Conservation (phyloP, 2,113 vertebrate genomes). For the Pagrus major region DNA sequence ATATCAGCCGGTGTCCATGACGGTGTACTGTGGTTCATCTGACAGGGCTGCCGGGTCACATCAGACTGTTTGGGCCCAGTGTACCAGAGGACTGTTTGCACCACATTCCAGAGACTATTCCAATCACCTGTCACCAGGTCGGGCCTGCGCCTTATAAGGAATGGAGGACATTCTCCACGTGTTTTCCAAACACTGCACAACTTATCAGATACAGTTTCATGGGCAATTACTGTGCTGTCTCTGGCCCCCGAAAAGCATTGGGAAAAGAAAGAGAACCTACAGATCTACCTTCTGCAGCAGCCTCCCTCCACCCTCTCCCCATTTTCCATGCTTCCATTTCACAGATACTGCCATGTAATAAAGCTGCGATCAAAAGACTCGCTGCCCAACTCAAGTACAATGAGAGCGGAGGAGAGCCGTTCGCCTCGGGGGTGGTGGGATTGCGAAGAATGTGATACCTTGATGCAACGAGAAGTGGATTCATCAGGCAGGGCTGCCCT, state of each 20-base stretch:
- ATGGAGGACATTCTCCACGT: constrained; percentile 75
- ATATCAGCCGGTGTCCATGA: background rate
- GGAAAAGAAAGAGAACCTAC: constrained; percentile 4
- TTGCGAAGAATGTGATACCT: constrained; percentile 63
- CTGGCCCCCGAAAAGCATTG: constrained; percentile 39
- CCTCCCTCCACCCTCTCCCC: constrained; percentile 29
- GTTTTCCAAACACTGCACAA: constrained; percentile 78
- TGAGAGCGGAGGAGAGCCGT: constrained; percentile 27
- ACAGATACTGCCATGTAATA: constrained; percentile 65
- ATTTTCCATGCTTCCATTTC: constrained; percentile 65
- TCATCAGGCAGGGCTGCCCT: constrained; percentile 36
- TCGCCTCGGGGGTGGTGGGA: constrained; percentile 48
- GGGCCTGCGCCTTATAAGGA: constrained; percentile 81
- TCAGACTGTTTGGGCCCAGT: background rate
- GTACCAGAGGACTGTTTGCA: constrained; percentile 55
- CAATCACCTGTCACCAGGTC: constrained; percentile 80
- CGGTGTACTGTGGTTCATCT: background rate
- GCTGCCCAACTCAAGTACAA: constrained; percentile 53
- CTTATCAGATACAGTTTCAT: constrained; percentile 81
- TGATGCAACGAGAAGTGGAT: constrained; percentile 47
- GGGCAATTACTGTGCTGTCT: constrained; percentile 70
- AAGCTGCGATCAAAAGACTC: constrained; percentile 66
- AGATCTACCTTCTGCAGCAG: constrained; percentile 29
- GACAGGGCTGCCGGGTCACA: background rate
- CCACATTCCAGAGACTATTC: constrained; percentile 79